These are phyloP conservation scores for Lepidurus arcticus DNA, from an alignment of 1,140 invertebrate species.

Conservation along the genomic window DNA sequence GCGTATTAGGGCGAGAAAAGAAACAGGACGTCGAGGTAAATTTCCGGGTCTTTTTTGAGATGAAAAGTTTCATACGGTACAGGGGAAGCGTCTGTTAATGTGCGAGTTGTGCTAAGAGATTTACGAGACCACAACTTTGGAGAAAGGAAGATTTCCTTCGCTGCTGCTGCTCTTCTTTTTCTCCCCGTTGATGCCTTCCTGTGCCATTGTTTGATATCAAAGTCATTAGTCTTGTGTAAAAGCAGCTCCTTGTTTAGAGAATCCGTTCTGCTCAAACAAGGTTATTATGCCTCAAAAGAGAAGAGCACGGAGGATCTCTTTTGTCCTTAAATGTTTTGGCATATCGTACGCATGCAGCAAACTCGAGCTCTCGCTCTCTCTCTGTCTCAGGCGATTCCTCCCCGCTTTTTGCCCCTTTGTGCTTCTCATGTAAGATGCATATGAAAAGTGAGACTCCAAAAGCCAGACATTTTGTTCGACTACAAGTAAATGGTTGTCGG, in stretches of 20 bases:
- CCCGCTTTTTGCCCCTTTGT: background rate
- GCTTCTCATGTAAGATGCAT: background rate
- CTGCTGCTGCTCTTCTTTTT: background rate
- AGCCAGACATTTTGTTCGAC: background rate
- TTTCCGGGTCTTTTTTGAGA: background rate
- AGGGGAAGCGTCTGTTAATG: background rate
- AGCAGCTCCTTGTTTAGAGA: background rate
- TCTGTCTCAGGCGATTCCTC: background rate
- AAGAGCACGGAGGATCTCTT: background rate
- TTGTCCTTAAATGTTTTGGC: background rate
- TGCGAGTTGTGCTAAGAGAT: background rate
- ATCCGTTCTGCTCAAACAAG: background rate
- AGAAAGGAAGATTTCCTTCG: conserved; percentile 1
- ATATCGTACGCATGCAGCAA: background rate
- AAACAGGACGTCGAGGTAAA: conserved; percentile 4
- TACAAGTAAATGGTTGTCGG: background rate
- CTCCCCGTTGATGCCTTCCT: background rate
- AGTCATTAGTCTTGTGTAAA: conserved; percentile 1
- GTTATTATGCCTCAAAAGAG: conserved; percentile 1
- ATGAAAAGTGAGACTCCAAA: background rate
- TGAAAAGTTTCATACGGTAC: background rate
- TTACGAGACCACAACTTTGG: background rate
- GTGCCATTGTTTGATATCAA: background rate
- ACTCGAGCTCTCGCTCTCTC: background rate
- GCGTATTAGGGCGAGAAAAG: conserved; percentile 7